Evolutionary conservation across 2,888 invertebrate genomes (phyloP), one percentile per base, ranked within the genome.

Genomic region (Zygaena filipendulae): DNA sequence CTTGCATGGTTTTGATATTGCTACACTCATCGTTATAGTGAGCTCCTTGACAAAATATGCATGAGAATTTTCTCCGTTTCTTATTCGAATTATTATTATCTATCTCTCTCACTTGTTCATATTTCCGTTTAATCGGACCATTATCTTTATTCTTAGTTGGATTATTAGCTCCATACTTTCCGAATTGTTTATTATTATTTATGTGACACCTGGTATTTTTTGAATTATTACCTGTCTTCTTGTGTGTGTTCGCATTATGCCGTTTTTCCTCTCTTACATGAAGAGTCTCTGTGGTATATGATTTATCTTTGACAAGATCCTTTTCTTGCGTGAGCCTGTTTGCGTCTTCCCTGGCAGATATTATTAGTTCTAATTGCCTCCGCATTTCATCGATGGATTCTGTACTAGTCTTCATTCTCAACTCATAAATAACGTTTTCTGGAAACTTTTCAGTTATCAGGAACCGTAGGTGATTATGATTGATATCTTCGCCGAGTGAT

Each of bases 401-500:
- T 8, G 14, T n/a, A n/a, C n/a, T n/a, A n/a, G n/a, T 27, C 23
- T 29, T 33, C 28, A 30, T 33, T 25, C 25, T 36, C 10, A 35
- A 21, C 20, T 39, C 39, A 27, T 35, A 37, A 11, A 37, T 33
- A 6, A 37, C 11, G 7, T 35, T 33, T 25, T 31, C 29, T 18
- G 39, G 27, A 27, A 33, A 33, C 13, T 39, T 35, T 19, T 35
- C 25, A 20, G 37, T 29, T 9, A 39, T 32, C 24, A 37, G 23
- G 8, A 30, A 13, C 19, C 29, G 20, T 3, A 42, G 21, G 16
- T 44, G 40, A 18, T 37, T 38, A 7, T 38, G 36, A 28, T 43
- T 37, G 3, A 40, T 27, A 29, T 49, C 33, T 35, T 49, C 43
- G 1, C 42, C 43, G 9, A 45, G 25, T 2, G 43, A 39, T 11